These are phyloP conservation scores for Acronicta psi DNA, from an alignment of 2,888 invertebrate genomes.

Conservation along the genomic window DNA sequence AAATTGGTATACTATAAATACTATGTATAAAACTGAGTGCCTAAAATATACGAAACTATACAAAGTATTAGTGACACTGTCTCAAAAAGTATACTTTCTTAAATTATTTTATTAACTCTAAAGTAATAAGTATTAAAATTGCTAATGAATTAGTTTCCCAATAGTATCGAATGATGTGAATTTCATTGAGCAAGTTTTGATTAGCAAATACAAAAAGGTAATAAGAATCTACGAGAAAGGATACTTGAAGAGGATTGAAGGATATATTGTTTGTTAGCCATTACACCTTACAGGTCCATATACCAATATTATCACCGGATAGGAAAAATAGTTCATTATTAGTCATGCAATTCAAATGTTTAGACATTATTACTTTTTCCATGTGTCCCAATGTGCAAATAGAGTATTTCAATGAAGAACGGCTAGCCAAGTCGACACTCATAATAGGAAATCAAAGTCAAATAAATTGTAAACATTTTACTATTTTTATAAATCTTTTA, in stretches of 20 bases:
- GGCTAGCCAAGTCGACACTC: constrained; percentile 27
- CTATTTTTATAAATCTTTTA: constrained; percentile 66
- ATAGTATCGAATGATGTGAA: too few species aligned
- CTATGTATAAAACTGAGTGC: too few species aligned
- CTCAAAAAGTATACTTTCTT: too few species aligned
- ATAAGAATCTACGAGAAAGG: not conserved
- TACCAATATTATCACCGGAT: constrained; percentile 10
- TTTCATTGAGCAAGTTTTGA: too few species aligned
- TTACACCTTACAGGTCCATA: constrained; percentile 18
- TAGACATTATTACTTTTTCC: constrained; percentile 5
- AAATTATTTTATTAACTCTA: too few species aligned
- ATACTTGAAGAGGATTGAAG: constrained; percentile 8
- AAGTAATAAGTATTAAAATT: too few species aligned
- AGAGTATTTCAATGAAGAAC: constrained; percentile 1
- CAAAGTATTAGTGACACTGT: too few species aligned
- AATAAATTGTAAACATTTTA: constrained; percentile 62
- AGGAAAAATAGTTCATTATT: constrained; percentile 4
- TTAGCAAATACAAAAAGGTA: not conserved
- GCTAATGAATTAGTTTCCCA: too few species aligned
- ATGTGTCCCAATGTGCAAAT: constrained; percentile 2
- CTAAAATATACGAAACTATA: too few species aligned
- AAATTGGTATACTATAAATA: too few species aligned
- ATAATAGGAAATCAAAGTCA: constrained; percentile 61
- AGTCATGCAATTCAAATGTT: constrained; percentile 30
- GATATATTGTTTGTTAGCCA: constrained; percentile 15